These are phyloP conservation scores for Ganaspis sp. DNA, from an alignment of 1,140 invertebrate genomes.

Conservation along the genomic window DNA sequence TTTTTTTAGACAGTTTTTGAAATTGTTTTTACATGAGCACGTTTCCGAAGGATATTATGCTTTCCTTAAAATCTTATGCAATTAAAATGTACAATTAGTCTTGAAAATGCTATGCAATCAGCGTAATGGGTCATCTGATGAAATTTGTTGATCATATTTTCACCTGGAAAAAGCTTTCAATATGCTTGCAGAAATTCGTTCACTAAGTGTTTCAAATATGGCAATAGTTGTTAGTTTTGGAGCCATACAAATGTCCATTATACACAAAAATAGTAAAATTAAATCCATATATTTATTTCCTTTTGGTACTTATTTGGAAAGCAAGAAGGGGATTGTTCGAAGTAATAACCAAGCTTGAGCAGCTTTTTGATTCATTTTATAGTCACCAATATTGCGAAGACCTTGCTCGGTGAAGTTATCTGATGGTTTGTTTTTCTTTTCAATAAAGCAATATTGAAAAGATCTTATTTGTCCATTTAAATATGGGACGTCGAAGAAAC, in stretches of 20 bases:
- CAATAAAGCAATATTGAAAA: constrained; percentile 9
- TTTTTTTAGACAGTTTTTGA: constrained; percentile 44
- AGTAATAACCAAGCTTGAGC: constrained; percentile 44
- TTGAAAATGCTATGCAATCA: not conserved
- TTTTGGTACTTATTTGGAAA: constrained; percentile 33
- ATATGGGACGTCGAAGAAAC: not conserved
- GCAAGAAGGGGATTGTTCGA: constrained; percentile 37
- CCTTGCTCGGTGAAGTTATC: not conserved
- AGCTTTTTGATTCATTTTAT: constrained; percentile 37
- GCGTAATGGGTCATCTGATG: not conserved
- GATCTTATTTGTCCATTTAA: constrained; percentile 21
- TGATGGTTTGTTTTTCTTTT: constrained; percentile 7
- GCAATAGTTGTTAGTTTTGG: not conserved
- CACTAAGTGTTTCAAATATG: not conserved
- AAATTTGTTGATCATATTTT: not conserved
- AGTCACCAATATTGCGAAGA: not conserved
- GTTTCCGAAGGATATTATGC: constrained; percentile 33
- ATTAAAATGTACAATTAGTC: not conserved
- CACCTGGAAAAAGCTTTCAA: not conserved
- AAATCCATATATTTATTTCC: constrained; percentile 29
- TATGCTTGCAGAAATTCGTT: not conserved
- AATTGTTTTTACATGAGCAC: constrained; percentile 41
- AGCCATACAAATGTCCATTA: constrained; percentile 30
- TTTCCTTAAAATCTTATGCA: constrained; percentile 42
- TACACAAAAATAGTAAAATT: not conserved